These are phyloP conservation scores for Rhagonycha lutea DNA, from an alignment of 2,888 invertebrate genomes.

Conservation along the genomic window DNA sequence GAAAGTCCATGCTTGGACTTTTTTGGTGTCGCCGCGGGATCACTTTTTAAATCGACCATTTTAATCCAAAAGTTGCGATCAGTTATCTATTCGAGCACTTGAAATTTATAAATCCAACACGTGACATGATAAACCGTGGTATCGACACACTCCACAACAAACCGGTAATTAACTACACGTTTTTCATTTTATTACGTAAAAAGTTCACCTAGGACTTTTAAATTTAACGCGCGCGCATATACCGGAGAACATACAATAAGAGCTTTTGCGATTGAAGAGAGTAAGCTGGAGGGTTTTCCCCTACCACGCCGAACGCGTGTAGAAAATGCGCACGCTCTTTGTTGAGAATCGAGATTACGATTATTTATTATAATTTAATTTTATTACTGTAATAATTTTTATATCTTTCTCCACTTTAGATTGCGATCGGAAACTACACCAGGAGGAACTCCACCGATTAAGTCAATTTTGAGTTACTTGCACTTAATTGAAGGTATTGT, in stretches of 20 bases:
- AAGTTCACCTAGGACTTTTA: constrained; percentile 9
- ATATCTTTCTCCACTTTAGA: not conserved
- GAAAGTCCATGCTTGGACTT: constrained; percentile 50
- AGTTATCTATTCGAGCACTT: constrained; percentile 9
- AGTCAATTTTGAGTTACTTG: not conserved
- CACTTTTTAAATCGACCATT: constrained; percentile 53
- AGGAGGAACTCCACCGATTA: not conserved
- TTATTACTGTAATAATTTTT: constrained; percentile 4
- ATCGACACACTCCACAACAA: not conserved
- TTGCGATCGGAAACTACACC: not conserved
- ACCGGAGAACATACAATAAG: constrained; percentile 17
- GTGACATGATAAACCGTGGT: not conserved
- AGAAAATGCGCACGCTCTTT: constrained; percentile 34
- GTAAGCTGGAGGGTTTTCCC: constrained; percentile 29
- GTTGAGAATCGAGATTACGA: constrained; percentile 10
- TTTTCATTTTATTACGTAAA: constrained; percentile 5
- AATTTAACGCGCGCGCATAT: constrained; percentile 30
- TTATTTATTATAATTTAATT: not conserved
- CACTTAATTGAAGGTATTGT: not conserved
- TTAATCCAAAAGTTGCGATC: constrained; percentile 3
- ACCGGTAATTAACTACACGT: not conserved
- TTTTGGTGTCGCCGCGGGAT: constrained; percentile 48
- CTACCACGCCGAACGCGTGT: constrained; percentile 38
- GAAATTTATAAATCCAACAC: not conserved
- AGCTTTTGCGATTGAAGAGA: constrained; percentile 16